Evolutionary conservation across 2,888 invertebrate genomes (phyloP).

Genomic region (Ectemnius lituratus): DNA sequence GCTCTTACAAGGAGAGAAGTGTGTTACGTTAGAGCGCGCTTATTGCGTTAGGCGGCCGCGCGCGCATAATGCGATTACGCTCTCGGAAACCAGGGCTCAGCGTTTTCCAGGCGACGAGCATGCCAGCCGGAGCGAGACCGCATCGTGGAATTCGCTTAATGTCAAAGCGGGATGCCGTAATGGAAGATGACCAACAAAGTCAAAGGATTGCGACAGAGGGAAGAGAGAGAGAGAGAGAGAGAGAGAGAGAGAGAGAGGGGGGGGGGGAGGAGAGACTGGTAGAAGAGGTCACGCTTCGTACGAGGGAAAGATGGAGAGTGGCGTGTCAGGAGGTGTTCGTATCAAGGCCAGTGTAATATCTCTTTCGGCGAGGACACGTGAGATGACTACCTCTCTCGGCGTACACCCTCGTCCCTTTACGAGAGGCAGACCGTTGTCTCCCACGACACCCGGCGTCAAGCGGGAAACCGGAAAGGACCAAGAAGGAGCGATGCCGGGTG

Average conservation of each 20-base stretch:
- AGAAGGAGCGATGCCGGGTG: conserved; percentile 4
- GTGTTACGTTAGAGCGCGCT: conserved; percentile 34
- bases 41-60: conserved; percentile 36
- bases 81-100: background rate
- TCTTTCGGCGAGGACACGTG: conserved; percentile 26
- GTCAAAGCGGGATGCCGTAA: conserved; percentile 1
- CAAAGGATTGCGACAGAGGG: conserved; percentile 26
- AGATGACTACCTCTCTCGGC: conserved; percentile 2
- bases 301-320: background rate
- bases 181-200: conserved; percentile 13
- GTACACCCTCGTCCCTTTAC: conserved; percentile 37
- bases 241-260: background rate
- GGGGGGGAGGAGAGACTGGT: no score
- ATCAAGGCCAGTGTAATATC: conserved; percentile 16
- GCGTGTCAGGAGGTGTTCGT: background rate
- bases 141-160: background rate
- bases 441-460: conserved; percentile 5
- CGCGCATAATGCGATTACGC: conserved; percentile 27
- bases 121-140: conserved; percentile 2
- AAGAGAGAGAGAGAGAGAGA: background rate
- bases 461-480: conserved; percentile 11
- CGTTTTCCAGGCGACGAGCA: no score
- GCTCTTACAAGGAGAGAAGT: conserved; percentile 32
- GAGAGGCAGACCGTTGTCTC: conserved; percentile 40
- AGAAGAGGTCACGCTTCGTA: no score